These are phyloP conservation scores for Fragum whitleyi DNA, from an alignment of 2,888 invertebrate species.

Conservation along the genomic window DNA sequence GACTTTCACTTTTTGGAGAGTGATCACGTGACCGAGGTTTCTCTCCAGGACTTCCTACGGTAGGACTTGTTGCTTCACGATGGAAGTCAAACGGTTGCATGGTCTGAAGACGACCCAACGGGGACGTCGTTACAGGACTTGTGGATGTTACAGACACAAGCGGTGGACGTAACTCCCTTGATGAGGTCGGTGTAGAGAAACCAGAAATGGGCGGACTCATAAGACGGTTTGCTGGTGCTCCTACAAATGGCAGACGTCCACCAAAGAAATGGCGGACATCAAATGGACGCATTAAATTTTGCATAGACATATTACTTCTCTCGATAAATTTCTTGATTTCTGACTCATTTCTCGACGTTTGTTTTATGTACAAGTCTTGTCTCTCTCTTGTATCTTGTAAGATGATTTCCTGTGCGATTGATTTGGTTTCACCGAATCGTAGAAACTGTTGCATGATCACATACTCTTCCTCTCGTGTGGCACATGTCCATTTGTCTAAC, in stretches of 20 bases:
- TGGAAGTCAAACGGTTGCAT: constrained; percentile 98
- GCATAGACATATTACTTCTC: constrained; percentile 83
- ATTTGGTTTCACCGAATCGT: constrained; percentile 94
- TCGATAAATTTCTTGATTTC: constrained; percentile 88
- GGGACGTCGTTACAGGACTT: constrained; percentile 90
- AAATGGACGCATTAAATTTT: constrained; percentile 80
- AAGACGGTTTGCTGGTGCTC: constrained; percentile 72
- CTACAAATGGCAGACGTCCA: constrained; percentile 74
- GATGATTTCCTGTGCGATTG: constrained; percentile 90
- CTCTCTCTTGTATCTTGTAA: constrained; percentile 85
- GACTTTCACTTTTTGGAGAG: constrained; percentile 76
- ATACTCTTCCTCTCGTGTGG: constrained; percentile 95
- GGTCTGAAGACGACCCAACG: constrained; percentile 94
- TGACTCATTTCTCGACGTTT: constrained; percentile 85
- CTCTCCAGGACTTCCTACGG: constrained; percentile 68
- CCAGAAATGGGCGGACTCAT: constrained; percentile 75
- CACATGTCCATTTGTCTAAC: constrained; percentile 95
- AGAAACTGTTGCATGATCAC: constrained; percentile 96
- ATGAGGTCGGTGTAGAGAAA: constrained; percentile 70
- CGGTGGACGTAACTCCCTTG: constrained; percentile 73
- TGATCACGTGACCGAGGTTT: constrained; percentile 57
- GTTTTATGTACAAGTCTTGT: constrained; percentile 79
- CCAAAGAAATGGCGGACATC: constrained; percentile 79
- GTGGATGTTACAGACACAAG: constrained; percentile 72
- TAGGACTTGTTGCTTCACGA: constrained; percentile 74